Conservation (phyloP, 2,888 invertebrate species). For the Sussaba pulchella region DNA sequence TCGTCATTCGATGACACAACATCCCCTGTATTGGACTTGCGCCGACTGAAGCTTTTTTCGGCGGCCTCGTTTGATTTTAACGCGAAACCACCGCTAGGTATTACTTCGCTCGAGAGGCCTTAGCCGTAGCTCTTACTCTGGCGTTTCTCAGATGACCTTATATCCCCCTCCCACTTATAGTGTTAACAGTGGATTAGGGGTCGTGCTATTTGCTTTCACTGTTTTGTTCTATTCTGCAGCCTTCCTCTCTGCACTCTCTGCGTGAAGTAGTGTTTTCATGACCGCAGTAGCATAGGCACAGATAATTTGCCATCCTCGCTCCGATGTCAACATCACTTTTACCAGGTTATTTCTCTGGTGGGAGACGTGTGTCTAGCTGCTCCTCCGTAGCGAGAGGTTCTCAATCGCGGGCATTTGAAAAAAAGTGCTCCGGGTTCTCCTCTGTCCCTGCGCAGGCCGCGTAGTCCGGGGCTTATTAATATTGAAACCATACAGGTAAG, state of each 20-base stretch:
- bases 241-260: slow-evolving; percentile 1
- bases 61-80: not conserved
- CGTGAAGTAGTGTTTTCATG: not conserved
- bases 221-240: not conserved
- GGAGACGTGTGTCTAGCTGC: not conserved
- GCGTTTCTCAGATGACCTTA: not conserved
- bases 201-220: not conserved
- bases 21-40: too few species aligned
- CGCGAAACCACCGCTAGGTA: slow-evolving; percentile 16
- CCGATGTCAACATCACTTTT: not conserved
- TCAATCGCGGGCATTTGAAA: slow-evolving; percentile 47
- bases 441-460: not conserved
- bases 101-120: slow-evolving; percentile 23
- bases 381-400: slow-evolving; percentile 3
- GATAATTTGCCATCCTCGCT: not conserved
- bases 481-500: slow-evolving; percentile 9
- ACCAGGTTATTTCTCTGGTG: slow-evolving; percentile 11
- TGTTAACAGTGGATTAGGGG: not conserved
- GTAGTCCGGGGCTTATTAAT: not conserved
- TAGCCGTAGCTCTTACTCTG: slow-evolving; percentile 19
- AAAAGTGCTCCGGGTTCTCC: slow-evolving; percentile 49
- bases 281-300: slow-evolving; percentile 4
- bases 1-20: too few species aligned
- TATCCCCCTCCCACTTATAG: not conserved
- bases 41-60: not conserved